These are phyloP conservation scores for Crotalus horridus DNA, from an alignment of 2,113 vertebrate genomes.

Conservation along the genomic window DNA sequence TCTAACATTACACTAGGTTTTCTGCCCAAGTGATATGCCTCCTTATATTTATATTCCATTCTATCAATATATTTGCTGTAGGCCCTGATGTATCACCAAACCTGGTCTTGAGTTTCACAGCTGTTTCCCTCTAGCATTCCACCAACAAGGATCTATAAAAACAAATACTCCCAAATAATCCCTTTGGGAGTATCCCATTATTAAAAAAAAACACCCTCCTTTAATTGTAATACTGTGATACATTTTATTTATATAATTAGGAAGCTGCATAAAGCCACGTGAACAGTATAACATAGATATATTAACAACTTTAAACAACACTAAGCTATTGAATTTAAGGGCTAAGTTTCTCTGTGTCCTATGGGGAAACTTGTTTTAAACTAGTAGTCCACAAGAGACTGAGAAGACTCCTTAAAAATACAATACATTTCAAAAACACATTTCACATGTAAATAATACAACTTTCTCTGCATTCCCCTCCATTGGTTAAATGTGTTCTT, in stretches of 20 bases:
- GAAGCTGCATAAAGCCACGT: not conserved
- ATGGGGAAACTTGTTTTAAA: not conserved
- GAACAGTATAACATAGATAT: not conserved
- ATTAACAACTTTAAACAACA: not conserved
- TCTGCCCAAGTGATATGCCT: not conserved
- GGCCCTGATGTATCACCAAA: not conserved
- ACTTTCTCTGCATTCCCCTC: not conserved
- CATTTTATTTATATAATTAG: not conserved
- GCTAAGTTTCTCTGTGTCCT: not conserved
- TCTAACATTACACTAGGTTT: not conserved
- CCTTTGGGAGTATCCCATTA: not conserved
- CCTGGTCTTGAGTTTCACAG: not conserved
- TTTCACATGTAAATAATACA: not conserved
- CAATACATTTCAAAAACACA: not conserved
- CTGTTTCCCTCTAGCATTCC: not conserved
- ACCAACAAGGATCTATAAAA: not conserved
- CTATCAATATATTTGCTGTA: not conserved
- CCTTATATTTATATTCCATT: not conserved
- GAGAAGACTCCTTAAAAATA: not conserved
- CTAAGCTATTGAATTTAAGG: not conserved
- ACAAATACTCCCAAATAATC: not conserved
- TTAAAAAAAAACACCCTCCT: not conserved
- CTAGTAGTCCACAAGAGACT: not conserved
- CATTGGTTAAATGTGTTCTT: not conserved
- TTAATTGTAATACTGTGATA: not conserved